phyloP scores from a whole-genome alignment of 2,888 invertebrate genomes.

The Thereva unica region DNA sequence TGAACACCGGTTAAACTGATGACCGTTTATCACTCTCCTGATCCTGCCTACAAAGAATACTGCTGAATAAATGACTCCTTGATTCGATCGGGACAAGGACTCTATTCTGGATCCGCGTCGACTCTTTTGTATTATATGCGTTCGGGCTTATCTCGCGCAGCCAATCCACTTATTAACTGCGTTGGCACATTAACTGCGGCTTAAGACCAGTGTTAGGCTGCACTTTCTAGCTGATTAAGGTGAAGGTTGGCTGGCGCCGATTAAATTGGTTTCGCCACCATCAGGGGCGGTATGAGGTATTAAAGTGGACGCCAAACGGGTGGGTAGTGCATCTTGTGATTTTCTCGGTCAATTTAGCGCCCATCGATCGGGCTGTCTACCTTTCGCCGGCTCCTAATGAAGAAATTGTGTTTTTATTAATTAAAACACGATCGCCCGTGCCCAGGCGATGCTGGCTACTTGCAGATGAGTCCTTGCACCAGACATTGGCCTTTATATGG shows the following conservation, averaged over 20 bases:
- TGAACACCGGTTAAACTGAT: background rate
- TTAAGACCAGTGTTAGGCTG: slow-evolving; percentile 13
- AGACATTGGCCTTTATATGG: slow-evolving; percentile 6
- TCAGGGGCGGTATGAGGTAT: slow-evolving; percentile 18
- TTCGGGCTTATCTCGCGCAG: slow-evolving; percentile 19
- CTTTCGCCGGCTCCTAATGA: slow-evolving; percentile 11
- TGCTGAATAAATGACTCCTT: slow-evolving; percentile 18
- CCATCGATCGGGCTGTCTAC: background rate
- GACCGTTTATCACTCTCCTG: background rate
- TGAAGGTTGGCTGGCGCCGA: slow-evolving; percentile 29
- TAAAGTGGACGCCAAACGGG: slow-evolving; percentile 16
- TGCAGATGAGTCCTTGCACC: background rate
- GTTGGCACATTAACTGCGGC: slow-evolving; percentile 22
- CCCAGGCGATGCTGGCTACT: slow-evolving; percentile 17
- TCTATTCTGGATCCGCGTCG: slow-evolving; percentile 7
- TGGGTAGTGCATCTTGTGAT: slow-evolving; percentile 22
- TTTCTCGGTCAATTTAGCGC: slow-evolving; percentile 22
- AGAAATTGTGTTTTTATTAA: slow-evolving; percentile 31
- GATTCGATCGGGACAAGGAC: slow-evolving; percentile 22
- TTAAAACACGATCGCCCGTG: slow-evolving; percentile 22
- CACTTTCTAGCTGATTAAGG: slow-evolving; percentile 14
- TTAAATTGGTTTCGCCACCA: slow-evolving; percentile 34
- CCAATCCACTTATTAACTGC: slow-evolving; percentile 27
- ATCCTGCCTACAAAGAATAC: slow-evolving; percentile 3
- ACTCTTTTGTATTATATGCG: background rate